These are phyloP conservation scores for Carcina quercana DNA, from an alignment of 2,888 invertebrate genomes.

Conservation along the genomic window DNA sequence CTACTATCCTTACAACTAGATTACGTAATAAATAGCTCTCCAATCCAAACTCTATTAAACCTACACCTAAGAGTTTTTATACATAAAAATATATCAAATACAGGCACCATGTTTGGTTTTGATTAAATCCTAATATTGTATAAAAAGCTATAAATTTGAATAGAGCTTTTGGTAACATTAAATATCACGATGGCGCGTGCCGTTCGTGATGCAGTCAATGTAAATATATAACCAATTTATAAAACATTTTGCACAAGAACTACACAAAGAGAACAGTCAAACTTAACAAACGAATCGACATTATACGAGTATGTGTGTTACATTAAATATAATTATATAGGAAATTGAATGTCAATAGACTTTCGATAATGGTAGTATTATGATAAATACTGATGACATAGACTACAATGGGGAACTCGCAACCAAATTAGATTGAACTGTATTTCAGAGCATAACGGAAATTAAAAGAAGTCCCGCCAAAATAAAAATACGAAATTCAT, in stretches of 20 bases:
- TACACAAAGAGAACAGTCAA: too few species aligned
- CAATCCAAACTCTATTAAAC: conserved; percentile 24
- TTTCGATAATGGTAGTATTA: too few species aligned
- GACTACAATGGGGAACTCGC: too few species aligned
- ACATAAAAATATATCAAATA: conserved; percentile 30
- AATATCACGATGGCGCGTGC: neutral
- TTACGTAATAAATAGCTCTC: conserved; percentile 33
- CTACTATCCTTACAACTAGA: conserved; percentile 23
- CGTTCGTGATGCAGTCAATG: neutral
- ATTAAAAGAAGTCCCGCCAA: too few species aligned
- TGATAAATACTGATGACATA: too few species aligned
- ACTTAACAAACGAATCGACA: too few species aligned
- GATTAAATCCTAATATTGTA: neutral
- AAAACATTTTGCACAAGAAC: neutral
- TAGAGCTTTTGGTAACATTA: neutral
- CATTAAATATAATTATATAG: too few species aligned
- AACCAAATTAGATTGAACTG: too few species aligned
- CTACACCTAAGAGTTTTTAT: conserved; percentile 53
- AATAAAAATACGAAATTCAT: too few species aligned
- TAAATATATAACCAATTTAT: neutral
- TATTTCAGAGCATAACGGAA: too few species aligned
- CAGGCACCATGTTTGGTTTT: conserved; percentile 30
- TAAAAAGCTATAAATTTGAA: neutral
- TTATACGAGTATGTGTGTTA: too few species aligned
- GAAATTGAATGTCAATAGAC: too few species aligned